phyloP scores from a whole-genome alignment of 2,797 vertebrate genomes.

The Chaenodraco wilsoni region DNA sequence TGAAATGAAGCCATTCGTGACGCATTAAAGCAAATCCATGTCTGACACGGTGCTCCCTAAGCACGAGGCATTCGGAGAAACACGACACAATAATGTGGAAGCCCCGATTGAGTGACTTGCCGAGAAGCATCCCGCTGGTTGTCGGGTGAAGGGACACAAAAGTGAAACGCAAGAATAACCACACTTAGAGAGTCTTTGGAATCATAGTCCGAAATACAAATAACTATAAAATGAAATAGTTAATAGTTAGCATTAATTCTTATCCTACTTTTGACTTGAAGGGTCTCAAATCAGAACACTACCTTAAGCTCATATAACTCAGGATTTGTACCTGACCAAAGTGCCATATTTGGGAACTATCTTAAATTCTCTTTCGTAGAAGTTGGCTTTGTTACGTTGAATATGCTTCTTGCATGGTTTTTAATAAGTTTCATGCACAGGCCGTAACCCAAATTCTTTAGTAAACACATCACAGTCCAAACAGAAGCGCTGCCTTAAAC shows the following conservation, averaged over 20 bases:
- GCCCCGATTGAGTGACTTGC: slow-evolving; percentile 12
- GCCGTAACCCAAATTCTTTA: not conserved
- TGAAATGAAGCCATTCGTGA: slow-evolving; percentile 50
- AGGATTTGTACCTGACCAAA: not conserved
- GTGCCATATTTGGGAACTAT: not conserved
- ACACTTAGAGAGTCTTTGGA: not conserved
- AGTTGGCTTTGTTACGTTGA: not conserved
- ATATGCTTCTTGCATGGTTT: not conserved
- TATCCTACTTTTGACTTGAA: no score
- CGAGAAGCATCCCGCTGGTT: slow-evolving; percentile 23
- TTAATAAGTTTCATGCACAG: not conserved
- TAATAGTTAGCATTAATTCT: no score
- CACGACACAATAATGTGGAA: slow-evolving; percentile 18
- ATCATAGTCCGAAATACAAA: not conserved
- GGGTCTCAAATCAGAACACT: no score
- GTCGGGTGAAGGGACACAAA: slow-evolving; percentile 19
- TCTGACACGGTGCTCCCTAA: slow-evolving; percentile 41
- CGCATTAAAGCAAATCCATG: slow-evolving; percentile 56
- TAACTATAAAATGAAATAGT: no score
- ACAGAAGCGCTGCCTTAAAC: not conserved
- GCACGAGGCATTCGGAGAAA: slow-evolving; percentile 30
- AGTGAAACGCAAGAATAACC: not conserved
- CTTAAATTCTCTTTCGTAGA: no score
- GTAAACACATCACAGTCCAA: not conserved
- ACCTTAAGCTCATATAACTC: no score